Evolutionary conservation across 1,140 invertebrate genomes (phyloP), one percentile per base, ranked within the genome.

Genomic region (Trichonephila clavipes): DNA sequence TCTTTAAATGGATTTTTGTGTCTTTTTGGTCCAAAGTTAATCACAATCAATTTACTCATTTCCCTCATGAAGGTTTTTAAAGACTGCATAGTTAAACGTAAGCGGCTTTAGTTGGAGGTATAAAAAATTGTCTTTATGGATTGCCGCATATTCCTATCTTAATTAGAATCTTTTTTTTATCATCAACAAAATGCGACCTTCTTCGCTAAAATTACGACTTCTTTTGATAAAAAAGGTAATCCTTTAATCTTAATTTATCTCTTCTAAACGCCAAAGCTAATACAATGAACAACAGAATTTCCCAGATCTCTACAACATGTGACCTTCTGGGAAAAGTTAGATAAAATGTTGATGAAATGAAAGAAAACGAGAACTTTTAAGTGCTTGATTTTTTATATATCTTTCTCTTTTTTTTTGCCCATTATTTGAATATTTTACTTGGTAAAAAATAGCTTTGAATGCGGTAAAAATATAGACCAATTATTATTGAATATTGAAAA

Each of bases 211-310:
- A 40, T 40, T 77, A 77, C 16, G 72, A 34, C 72, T 77, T 77
- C 24, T 77, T 77, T 77, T 28, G 18, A 34, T 77, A 12, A 77
- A 34, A 6, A 77, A 77, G 18, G 5, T 77, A 77, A 77, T 77
- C 72, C 28, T 77, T 77, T 61, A 85, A 85, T 34, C 59, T 59
- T 58, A 85, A 85, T 85, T 59, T 85, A 61, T 61, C 21, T 51
- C 28, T 58, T 8, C 2, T 5, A 59, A 28, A 61, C 24, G 83
- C 21, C 44, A 85, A 59, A 14, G 34, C 34, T 40, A 40, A 40
- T 40, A 40, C 34, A 40, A 44, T 51, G 83, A 14, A 24, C 51
- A 21, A 61, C 19, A 61, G 51, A 24, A 34, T 59, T n/a, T 8
- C 83, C 19, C n/a, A 59, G 8, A 59, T 85, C 16, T 5, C 2